Evolutionary conservation across 2,797 vertebrate genomes (phyloP), one percentile per base, ranked within the genome.

Genomic region (Phataginus tetradactyla): DNA sequence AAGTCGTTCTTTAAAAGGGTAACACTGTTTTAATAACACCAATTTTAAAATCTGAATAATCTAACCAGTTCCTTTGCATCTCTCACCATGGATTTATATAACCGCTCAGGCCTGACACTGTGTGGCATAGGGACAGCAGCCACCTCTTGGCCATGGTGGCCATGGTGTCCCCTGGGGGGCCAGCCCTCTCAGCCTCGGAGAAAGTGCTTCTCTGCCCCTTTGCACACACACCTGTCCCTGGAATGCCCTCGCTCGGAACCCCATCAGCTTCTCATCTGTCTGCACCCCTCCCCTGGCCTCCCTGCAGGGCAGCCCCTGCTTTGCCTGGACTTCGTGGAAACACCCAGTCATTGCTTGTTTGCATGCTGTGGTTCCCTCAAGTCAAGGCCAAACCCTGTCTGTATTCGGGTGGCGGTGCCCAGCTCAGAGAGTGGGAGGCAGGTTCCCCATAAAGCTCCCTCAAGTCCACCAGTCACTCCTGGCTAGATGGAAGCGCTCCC

Each of bases 31-130:
- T 1, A 37, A 3, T 4, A 1, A 59, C 10, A 12, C 3, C 8
- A 0, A 18, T 11, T 27, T 57, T 15, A 27, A 25, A 27, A 13
- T 9, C 27, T 11, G 69, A 18, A 14, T 23, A 18, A 17, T 13
- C 25, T 12, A 59, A 49, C 39, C 63, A 18, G 20, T 34, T 8
- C 23, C 32, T 32, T 12, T 1, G 5, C 1, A 4, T 59, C 21
- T 10, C 0, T 25, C 17, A 17, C 23, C 29, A 1, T 15, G 7
- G 25, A 74, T 12, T 18, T 42, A 14, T 42, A 21, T 7, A 14
- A 1, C 15, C 0, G 0, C 64, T 14, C 15, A 4, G 37, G 17
- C 29, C 0, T 1, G 2, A 20, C 5, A 5, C 32, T 7, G 34
- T 17, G 32, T 11, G 45, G 18, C 55, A 12, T 4, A 14, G 49